phyloP scores from a whole-genome alignment of 2,113 vertebrate genomes.

The Trichomycterus rosablanca region DNA sequence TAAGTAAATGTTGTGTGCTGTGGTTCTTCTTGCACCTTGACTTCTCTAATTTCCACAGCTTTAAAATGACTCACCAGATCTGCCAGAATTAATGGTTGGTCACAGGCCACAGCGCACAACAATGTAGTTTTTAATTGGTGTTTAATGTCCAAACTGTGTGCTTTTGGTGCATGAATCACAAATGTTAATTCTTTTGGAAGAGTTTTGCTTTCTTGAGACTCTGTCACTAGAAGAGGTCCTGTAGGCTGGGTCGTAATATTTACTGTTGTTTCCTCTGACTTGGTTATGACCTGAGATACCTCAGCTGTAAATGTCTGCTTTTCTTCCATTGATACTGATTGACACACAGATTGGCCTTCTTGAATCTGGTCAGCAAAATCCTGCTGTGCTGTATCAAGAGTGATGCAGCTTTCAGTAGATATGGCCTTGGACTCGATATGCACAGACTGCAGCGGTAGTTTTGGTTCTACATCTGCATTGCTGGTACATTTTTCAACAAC shows the following conservation, averaged over 20 bases:
- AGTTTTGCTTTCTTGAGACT: slow-evolving; percentile 55
- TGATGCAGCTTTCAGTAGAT: slow-evolving; percentile 60
- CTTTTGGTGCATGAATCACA: slow-evolving; percentile 57
- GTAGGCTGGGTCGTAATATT: slow-evolving; percentile 56
- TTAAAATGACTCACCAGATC: slow-evolving; percentile 69
- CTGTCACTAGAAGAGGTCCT: slow-evolving; percentile 47
- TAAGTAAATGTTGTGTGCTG: slow-evolving; percentile 63
- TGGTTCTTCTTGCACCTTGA: slow-evolving; percentile 66
- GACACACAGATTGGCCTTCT: slow-evolving; percentile 72
- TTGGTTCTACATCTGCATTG: slow-evolving; percentile 61
- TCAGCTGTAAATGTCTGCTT: slow-evolving; percentile 68
- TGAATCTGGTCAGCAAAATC: slow-evolving; percentile 70
- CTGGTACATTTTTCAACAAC: slow-evolving; percentile 48
- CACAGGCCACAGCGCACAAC: slow-evolving; percentile 68
- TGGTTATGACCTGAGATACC: slow-evolving; percentile 38
- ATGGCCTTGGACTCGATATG: slow-evolving; percentile 60
- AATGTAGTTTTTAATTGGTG: slow-evolving; percentile 71
- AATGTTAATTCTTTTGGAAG: slow-evolving; percentile 71
- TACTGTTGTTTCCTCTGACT: slow-evolving; percentile 41
- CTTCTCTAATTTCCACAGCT: slow-evolving; percentile 63
- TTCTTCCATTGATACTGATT: slow-evolving; percentile 72
- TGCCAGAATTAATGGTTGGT: slow-evolving; percentile 69
- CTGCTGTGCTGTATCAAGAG: slow-evolving; percentile 65
- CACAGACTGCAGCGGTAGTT: slow-evolving; percentile 54
- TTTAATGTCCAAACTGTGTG: slow-evolving; percentile 60